Conservation (phyloP, 2,113 vertebrate species). For the Picathartes gymnocephalus region DNA sequence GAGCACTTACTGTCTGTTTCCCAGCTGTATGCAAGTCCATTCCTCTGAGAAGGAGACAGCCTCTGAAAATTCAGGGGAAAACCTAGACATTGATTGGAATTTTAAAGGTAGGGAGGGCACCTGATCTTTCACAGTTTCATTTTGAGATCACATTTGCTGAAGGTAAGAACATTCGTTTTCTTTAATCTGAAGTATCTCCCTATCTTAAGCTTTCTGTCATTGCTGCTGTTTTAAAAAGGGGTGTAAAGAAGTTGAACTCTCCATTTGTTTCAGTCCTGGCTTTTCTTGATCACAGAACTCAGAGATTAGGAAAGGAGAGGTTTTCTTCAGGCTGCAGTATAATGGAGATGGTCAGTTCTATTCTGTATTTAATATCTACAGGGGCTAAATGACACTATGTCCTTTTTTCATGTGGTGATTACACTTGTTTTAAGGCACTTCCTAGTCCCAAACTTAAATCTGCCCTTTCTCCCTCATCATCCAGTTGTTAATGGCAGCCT, state of each 20-base stretch:
- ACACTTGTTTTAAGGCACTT: neutral
- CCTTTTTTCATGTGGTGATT: neutral
- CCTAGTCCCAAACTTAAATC: neutral
- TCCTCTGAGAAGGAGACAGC: neutral
- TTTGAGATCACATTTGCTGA: neutral
- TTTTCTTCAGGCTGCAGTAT: neutral
- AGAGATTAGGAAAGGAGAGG: neutral
- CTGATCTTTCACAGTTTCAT: neutral
- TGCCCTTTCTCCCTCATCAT: neutral
- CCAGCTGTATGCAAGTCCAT: neutral
- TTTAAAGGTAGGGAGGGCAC: neutral
- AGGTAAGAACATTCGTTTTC: neutral
- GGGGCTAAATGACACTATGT: neutral
- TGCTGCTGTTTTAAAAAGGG: accelerated
- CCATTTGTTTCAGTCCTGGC: neutral
- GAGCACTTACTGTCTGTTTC: neutral
- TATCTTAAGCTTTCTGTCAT: neutral
- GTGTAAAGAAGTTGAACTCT: neutral
- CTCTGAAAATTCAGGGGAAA: neutral
- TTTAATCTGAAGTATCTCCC: neutral
- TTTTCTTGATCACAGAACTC: neutral
- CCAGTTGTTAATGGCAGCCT: neutral
- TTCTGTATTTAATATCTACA: neutral
- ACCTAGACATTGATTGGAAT: neutral
- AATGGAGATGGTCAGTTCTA: neutral